Conservation (phyloP, 2,888 invertebrate genomes). For the Drymonia ruficornis region DNA sequence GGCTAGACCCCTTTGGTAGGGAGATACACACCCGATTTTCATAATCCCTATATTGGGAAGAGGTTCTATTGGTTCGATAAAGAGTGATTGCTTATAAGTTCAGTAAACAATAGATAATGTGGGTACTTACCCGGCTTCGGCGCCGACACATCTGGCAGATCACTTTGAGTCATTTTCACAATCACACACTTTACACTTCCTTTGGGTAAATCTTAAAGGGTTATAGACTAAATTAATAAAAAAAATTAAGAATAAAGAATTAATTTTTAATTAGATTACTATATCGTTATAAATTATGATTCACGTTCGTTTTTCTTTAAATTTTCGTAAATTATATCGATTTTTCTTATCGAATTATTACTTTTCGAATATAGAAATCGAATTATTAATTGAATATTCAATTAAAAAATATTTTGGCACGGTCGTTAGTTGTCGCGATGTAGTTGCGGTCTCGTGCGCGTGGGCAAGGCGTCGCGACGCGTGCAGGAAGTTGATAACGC, state of each 20-base stretch:
- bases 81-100: too few species aligned
- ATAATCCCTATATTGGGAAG: too few species aligned
- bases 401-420: not conserved
- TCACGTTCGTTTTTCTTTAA: not conserved
- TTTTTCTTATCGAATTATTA: not conserved
- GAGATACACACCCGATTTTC: too few species aligned
- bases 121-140: constrained; percentile 47
- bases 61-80: too few species aligned
- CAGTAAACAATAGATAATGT: too few species aligned
- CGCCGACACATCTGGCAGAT: constrained; percentile 33
- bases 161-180: constrained; percentile 49
- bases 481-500: constrained; percentile 38
- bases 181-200: constrained; percentile 32
- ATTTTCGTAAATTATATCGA: not conserved
- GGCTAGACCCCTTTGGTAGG: too few species aligned
- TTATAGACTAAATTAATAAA: too few species aligned
- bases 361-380: not conserved
- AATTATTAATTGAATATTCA: too few species aligned
- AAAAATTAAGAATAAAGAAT: too few species aligned
- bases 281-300: not conserved
- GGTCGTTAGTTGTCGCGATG: not conserved
- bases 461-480: constrained; percentile 18
- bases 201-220: not conserved
- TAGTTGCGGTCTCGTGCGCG: not conserved
- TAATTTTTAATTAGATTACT: too few species aligned